Evolutionary conservation across 2,888 invertebrate genomes (phyloP).

Genomic region (Apotomis turbidana): DNA sequence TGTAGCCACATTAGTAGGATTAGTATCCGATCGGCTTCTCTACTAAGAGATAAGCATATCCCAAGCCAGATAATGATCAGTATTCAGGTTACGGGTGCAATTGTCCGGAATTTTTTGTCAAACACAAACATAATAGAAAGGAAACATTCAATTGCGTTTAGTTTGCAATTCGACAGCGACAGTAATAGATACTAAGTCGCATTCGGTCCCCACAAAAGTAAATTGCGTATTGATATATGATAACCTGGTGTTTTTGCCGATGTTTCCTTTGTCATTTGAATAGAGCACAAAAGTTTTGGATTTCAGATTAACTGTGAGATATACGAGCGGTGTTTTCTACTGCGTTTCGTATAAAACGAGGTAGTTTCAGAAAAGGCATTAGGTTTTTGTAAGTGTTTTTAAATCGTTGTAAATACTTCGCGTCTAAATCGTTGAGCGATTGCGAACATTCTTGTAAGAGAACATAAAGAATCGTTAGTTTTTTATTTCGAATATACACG

Average conservation of each 20-base stretch:
- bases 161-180: conserved; percentile 68
- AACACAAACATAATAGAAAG: conserved; percentile 58
- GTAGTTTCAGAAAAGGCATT: neutral
- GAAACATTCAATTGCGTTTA: conserved; percentile 79
- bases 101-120: conserved; percentile 72
- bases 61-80: conserved; percentile 77
- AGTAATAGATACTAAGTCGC: conserved; percentile 75
- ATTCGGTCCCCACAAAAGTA: conserved; percentile 70
- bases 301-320: conserved; percentile 61
- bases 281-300: conserved; percentile 61
- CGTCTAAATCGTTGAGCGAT: no score
- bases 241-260: conserved; percentile 73
- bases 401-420: no score
- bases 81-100: conserved; percentile 77
- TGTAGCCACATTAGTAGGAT: conserved; percentile 63
- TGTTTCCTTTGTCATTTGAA: conserved; percentile 52
- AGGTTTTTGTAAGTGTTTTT: neutral
- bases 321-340: conserved; percentile 34
- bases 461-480: no score
- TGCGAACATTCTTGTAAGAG: no score
- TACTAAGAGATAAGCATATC: conserved; percentile 74
- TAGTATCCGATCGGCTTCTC: conserved; percentile 72
- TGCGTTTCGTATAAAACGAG: conserved; percentile 13
- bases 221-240: conserved; percentile 78
- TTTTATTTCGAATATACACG: no score